Percentiles rank a stretch among this genome's conserved stretches.
Evolutionary conservation across 2,797 vertebrate species (phyloP).

Genomic region (Oryzias dopingdopingensis): DNA sequence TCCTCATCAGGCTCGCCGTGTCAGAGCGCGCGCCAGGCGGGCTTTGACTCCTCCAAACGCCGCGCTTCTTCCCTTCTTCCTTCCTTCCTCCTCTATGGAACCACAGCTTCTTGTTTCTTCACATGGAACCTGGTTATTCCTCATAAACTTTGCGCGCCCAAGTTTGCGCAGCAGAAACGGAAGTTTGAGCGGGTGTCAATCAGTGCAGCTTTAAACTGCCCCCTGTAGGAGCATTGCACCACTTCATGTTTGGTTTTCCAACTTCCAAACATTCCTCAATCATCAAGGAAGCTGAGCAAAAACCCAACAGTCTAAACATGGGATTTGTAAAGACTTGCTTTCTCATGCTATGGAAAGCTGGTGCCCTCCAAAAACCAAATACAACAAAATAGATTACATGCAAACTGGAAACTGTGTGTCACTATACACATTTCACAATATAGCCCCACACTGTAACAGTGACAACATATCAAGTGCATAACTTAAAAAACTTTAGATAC

Average conservation of each 20-base stretch:
- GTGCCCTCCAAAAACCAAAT: no score
- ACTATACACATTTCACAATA: no score
- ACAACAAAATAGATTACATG: no score
- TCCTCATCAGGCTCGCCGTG: conserved; percentile 49
- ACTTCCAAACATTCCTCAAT: background rate
- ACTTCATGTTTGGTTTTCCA: no score
- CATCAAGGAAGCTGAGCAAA: background rate
- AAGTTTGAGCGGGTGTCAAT: conserved; percentile 29
- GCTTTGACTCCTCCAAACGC: conserved; percentile 23
- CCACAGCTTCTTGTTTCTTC: no score
- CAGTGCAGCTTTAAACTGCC: conserved; percentile 43
- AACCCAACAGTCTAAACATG: background rate
- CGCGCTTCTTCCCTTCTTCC: conserved; percentile 3
- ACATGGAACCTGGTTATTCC: no score
- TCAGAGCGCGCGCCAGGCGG: conserved; percentile 21
- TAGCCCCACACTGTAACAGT: no score
- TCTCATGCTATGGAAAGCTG: no score
- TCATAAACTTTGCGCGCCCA: background rate
- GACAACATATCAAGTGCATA: no score
- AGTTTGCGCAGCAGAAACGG: conserved; percentile 32
- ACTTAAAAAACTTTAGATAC: no score
- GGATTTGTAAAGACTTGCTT: no score
- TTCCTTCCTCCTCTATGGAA: conserved; percentile 4
- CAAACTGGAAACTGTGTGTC: no score
- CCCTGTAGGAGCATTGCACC: conserved; percentile 46